These are phyloP conservation scores for Gastrophryne carolinensis DNA, from an alignment of 2,797 vertebrate genomes.

Conservation along the genomic window DNA sequence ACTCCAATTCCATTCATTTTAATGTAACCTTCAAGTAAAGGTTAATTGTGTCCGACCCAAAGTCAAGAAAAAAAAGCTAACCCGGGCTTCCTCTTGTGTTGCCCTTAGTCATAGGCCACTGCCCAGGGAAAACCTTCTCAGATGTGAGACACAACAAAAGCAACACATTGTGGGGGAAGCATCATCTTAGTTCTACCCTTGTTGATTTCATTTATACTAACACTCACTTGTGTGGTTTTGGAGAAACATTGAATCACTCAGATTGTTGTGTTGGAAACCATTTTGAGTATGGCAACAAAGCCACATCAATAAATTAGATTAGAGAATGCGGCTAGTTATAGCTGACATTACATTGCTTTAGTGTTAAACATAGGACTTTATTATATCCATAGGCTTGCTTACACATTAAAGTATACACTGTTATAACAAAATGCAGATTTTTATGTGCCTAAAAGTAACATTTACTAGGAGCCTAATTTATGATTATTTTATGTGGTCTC, in stretches of 20 bases:
- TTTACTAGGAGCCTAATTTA: no score
- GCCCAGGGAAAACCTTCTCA: conserved; percentile 47
- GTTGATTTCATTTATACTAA: neutral
- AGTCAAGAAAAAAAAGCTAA: conserved; percentile 32
- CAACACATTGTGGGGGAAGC: neutral
- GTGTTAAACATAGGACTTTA: no score
- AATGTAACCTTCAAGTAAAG: conserved; percentile 47
- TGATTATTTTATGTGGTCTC: no score
- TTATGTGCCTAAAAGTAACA: no score
- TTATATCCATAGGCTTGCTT: no score
- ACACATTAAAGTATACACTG: no score
- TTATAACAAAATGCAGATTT: no score
- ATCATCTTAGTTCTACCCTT: neutral
- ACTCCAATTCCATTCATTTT: conserved; percentile 32
- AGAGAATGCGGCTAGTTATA: neutral
- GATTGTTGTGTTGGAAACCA: neutral
- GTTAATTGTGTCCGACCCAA: conserved; percentile 58
- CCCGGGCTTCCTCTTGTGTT: conserved; percentile 33
- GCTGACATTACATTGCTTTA: no score
- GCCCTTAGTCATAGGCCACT: neutral
- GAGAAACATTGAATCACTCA: neutral
- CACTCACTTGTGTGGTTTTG: neutral
- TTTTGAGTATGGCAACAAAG: neutral
- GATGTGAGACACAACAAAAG: conserved; percentile 48
- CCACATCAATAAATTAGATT: neutral